Evolutionary conservation across 1,140 invertebrate species (phyloP).

Genomic region (Platyscapa corneri): DNA sequence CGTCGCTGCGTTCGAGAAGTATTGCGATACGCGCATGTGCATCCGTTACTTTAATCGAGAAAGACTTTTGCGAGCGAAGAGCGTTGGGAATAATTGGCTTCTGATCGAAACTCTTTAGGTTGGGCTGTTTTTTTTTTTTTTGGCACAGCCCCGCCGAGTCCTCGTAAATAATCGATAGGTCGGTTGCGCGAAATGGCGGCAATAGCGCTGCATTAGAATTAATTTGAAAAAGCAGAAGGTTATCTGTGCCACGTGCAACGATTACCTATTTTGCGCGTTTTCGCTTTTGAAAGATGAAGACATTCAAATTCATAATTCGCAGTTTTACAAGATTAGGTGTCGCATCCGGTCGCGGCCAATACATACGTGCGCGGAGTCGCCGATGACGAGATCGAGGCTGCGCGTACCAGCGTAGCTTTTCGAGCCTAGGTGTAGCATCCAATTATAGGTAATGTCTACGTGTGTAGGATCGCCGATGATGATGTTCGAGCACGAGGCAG

Average conservation of each 20-base stretch:
- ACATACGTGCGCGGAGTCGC: background rate
- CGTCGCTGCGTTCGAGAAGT: too few species aligned
- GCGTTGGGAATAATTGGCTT: background rate
- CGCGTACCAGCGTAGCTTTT: background rate
- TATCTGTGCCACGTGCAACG: too few species aligned
- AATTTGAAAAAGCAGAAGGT: too few species aligned
- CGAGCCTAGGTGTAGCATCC: conserved; percentile 7
- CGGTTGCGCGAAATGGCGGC: too few species aligned
- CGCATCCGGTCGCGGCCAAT: background rate
- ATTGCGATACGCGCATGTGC: too few species aligned
- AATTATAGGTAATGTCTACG: background rate
- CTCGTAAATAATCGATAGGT: too few species aligned
- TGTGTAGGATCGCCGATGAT: background rate
- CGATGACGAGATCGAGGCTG: background rate
- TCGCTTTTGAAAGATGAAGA: background rate
- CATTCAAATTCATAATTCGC: conserved; percentile 11
- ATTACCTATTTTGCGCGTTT: too few species aligned
- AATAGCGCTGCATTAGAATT: too few species aligned
- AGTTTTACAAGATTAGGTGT: conserved; percentile 1
- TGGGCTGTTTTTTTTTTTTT: too few species aligned
- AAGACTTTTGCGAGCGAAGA: background rate
- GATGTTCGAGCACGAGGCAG: background rate
- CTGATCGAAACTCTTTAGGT: background rate
- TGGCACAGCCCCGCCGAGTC: too few species aligned
- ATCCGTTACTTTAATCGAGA: too few species aligned